Base-by-base conservation (phyloP, 2,888 invertebrate species). In the Monopis laevigella region DNA sequence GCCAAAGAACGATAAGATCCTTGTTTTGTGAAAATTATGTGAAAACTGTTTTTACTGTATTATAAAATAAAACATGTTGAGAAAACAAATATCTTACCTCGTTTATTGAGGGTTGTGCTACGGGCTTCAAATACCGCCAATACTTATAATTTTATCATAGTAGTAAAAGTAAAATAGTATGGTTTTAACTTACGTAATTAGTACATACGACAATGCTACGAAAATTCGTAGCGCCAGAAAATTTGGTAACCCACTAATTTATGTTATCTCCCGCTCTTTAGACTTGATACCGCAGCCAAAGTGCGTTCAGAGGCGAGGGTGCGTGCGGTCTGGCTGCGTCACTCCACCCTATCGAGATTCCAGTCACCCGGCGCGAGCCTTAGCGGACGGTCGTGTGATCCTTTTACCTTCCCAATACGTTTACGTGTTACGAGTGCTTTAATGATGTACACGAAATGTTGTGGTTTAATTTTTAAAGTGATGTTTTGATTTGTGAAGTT, bases 231-330 rank as follows among this genome's bases (percentile, higher is more conserved):
- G 17, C 17, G 29, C 12, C 29, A 11, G 14, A 4, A 29, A 28
- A 28, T 28, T 28, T 11, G 14, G 14, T 14, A 14, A 7, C 13
- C 24, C 14, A 32, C n/a, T 32, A 32, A 32, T 32, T 32, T 17
- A 10, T 32, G 32, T 17, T 32, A 32, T 32, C 32, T 14, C 17
- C n/a, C 17, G 17, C 17, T 32, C 32, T 16, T 14, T 17, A 32
- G 32, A n/a, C n/a, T 32, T 32, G 14, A 2, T 32, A 32, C 32
- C 32, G 32, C 32, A 32, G 32, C 32, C 32, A 10, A 17, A 32
- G 32, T 32, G 17, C 32, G 32, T 32, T 32, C n/a, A 29, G 12
- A 12, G 13, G 29, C 17, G 32, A 32, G 32, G 17, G 32, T 32
- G 32, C 32, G 32, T 32, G 32, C 12, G 29, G 29, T 29, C 29